Percentiles rank a stretch among this genome's conserved stretches.
phyloP scores from a whole-genome alignment of 1,140 invertebrate species.

The Cydia fagiglandana region DNA sequence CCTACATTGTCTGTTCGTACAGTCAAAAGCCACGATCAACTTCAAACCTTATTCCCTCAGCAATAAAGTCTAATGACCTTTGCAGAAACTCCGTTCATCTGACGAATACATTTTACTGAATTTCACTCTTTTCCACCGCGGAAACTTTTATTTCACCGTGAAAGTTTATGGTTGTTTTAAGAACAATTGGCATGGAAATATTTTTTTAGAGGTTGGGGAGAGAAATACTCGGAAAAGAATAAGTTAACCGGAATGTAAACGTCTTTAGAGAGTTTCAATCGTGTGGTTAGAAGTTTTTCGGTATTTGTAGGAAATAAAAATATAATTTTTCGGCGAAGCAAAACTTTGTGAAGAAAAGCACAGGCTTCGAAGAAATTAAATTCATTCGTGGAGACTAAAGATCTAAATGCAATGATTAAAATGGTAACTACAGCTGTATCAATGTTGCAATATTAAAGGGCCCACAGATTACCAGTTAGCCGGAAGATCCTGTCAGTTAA shows the following conservation, averaged over 20 bases:
- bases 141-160: conserved; percentile 11
- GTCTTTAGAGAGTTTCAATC: not conserved
- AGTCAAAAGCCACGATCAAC: not conserved
- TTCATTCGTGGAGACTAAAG: too few relatives aligned
- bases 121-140: not conserved
- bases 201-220: not conserved
- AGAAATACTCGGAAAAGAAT: not conserved
- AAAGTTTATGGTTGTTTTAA: conserved; percentile 16
- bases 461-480: too few relatives aligned
- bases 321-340: too few relatives aligned
- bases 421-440: too few relatives aligned
- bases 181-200: conserved; percentile 10
- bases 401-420: too few relatives aligned
- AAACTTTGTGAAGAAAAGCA: too few relatives aligned
- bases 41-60: not conserved
- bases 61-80: not conserved
- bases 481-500: too few relatives aligned
- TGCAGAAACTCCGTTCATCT: not conserved
- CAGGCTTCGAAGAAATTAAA: too few relatives aligned
- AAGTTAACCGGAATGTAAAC: not conserved
- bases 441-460: too few relatives aligned
- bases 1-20: not conserved
- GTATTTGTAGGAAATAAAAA: too few relatives aligned
- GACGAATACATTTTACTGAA: not conserved
- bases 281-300: too few relatives aligned